Evolutionary conservation across 2,113 vertebrate species (phyloP).

Genomic region (Lamprologus speciosus): DNA sequence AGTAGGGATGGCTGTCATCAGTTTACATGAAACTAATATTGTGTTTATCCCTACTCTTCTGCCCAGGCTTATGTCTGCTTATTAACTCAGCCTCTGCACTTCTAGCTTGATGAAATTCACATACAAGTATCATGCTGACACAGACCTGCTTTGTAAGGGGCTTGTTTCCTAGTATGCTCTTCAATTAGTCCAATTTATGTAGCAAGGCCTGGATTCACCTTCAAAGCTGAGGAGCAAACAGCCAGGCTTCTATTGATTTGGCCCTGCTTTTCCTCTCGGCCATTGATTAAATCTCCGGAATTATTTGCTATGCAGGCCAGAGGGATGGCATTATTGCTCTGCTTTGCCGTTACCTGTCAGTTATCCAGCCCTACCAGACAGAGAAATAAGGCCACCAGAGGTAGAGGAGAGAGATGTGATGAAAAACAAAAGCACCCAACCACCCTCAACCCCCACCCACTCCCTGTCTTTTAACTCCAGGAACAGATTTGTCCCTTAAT

Average conservation of each 20-base stretch:
- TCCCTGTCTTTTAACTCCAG: neutral
- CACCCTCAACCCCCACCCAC: neutral
- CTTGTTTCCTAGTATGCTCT: constrained; percentile 56
- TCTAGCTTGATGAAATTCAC: constrained; percentile 47
- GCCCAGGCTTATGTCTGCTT: constrained; percentile 21
- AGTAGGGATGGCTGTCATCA: constrained; percentile 9
- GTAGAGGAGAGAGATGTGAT: constrained; percentile 35
- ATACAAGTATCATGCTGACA: constrained; percentile 48
- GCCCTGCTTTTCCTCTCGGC: constrained; percentile 53
- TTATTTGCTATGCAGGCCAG: constrained; percentile 57
- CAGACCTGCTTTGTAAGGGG: constrained; percentile 43
- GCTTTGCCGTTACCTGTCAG: constrained; percentile 52
- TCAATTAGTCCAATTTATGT: constrained; percentile 72
- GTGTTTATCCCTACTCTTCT: constrained; percentile 24
- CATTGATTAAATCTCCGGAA: constrained; percentile 69
- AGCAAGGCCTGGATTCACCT: constrained; percentile 56
- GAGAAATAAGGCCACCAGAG: constrained; percentile 45
- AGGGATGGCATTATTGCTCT: constrained; percentile 51
- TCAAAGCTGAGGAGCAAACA: constrained; percentile 60
- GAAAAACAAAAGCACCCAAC: constrained; percentile 31
- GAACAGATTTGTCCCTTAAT: constrained; percentile 57
- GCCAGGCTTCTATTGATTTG: constrained; percentile 65
- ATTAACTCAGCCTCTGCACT: constrained; percentile 25
- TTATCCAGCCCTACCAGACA: constrained; percentile 4
- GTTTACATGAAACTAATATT: constrained; percentile 5